Conservation (phyloP, 2,113 vertebrate species). For the pig (Sus scrofa) region T2T-Sscrofa CM000814.6:100773001-100773500, state of each 20-base stretch:
- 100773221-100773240: constrained; percentile 2
- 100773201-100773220: background rate
- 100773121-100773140: background rate
- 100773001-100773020: background rate
- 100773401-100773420: background rate
- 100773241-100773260: background rate
- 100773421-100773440: background rate
- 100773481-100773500: too few species aligned
- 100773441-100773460: background rate
- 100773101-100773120: background rate
- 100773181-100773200: background rate
- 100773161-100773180: constrained; percentile 41
- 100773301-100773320: background rate
- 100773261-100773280: background rate
- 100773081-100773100: constrained; percentile 32
- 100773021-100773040: background rate
- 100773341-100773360: background rate
- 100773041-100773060: constrained; percentile 13
- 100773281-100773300: background rate
- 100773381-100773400: background rate
- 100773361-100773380: background rate
- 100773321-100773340: too few species aligned
- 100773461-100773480: too few species aligned
- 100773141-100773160: background rate
- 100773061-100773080: constrained; percentile 7